A percentile compares a stretch with the other conserved stretches of the same genome.
These are phyloP conservation scores for Noctilio leporinus DNA, from an alignment of 2,113 vertebrate species.

Conservation along the genomic window DNA sequence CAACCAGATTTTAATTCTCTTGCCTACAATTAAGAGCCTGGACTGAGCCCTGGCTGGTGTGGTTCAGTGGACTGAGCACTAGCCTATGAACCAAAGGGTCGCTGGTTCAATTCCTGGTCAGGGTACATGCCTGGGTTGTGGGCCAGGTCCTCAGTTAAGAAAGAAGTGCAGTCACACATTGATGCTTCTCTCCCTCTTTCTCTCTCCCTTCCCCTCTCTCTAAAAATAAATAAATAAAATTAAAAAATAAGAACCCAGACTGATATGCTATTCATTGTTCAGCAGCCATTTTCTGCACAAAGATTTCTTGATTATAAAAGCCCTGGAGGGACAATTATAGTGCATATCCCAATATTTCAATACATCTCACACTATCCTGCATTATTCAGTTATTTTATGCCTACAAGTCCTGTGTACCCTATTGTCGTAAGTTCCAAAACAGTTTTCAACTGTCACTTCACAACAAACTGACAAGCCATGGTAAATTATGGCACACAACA, in stretches of 20 bases:
- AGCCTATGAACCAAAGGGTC: too few species aligned
- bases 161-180: too few species aligned
- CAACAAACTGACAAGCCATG: slow-evolving; percentile 7
- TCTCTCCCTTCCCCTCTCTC: too few species aligned
- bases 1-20: not conserved
- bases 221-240: too few species aligned
- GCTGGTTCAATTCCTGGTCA: too few species aligned
- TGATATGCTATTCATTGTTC: not conserved
- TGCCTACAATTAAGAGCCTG: slow-evolving; percentile 3
- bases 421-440: not conserved
- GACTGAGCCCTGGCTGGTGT: too few species aligned
- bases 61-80: too few species aligned
- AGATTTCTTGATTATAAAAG: not conserved
- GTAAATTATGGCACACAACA: slow-evolving; percentile 18
- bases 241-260: not conserved
- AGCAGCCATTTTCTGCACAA: not conserved
- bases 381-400: slow-evolving; percentile 39
- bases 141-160: too few species aligned
- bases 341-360: not conserved
- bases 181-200: too few species aligned
- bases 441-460: slow-evolving; percentile 12
- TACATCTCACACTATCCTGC: slow-evolving; percentile 9
- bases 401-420: not conserved
- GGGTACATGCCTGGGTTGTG: too few species aligned
- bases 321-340: not conserved